phyloP scores from a whole-genome alignment of 1,140 invertebrate species.

The Cotesia typhae region DNA sequence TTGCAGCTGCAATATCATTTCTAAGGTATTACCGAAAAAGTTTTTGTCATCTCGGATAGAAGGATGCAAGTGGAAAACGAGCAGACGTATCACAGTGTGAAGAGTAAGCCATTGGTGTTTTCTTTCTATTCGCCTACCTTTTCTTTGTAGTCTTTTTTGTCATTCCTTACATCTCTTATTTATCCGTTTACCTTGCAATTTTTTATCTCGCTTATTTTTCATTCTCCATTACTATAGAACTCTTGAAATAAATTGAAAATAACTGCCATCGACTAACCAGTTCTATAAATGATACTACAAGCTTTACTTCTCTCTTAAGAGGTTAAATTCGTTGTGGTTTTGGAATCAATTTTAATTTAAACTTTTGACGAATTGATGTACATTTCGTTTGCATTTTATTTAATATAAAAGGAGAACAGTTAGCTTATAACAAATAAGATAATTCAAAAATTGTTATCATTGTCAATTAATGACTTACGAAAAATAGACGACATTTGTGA shows the following conservation, averaged over 20 bases:
- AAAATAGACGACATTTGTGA: background rate
- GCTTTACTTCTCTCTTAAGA: too few species aligned
- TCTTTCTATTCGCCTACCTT: constrained; percentile 6
- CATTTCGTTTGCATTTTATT: too few species aligned
- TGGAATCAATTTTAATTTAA: too few species aligned
- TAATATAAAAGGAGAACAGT: too few species aligned
- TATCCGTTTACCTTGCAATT: background rate
- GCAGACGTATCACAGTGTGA: background rate
- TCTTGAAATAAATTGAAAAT: constrained; percentile 40
- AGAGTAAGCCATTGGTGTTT: constrained; percentile 4
- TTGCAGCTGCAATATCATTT: constrained; percentile 3
- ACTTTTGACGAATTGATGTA: too few species aligned
- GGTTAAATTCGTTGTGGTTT: too few species aligned
- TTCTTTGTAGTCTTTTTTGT: background rate
- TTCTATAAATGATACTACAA: constrained; percentile 30
- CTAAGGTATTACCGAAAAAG: background rate
- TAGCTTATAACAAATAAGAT: too few species aligned
- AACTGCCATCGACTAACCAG: constrained; percentile 28
- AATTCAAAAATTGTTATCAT: too few species aligned
- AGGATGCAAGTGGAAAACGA: background rate
- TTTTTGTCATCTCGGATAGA: background rate
- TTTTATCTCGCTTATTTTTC: background rate
- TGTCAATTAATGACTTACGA: too few species aligned
- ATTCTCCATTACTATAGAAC: constrained; percentile 26
- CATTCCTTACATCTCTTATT: background rate